A percentile compares a stretch with the other conserved stretches of the same genome.
Conservation (phyloP, 2,888 invertebrate genomes). For the Beris morrisii region DNA sequence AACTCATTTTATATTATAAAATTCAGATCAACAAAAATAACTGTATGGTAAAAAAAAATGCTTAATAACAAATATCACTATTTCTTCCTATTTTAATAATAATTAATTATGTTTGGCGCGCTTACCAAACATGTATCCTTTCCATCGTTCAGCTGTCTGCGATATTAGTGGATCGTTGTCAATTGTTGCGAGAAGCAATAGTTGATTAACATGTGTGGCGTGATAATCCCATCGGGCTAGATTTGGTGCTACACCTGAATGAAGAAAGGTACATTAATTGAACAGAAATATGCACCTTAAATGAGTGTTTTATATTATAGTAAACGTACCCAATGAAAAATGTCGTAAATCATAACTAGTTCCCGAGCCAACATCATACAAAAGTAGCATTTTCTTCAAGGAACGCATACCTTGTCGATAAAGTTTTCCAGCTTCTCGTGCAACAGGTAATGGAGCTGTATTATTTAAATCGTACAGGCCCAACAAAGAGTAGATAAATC, state of each 20-base stretch:
- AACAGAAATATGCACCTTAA: too few species aligned
- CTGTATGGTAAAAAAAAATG: background rate
- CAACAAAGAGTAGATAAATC: slow-evolving; percentile 95
- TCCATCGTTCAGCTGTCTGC: slow-evolving; percentile 88
- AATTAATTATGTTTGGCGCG: slow-evolving; percentile 87
- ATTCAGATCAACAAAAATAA: too few species aligned
- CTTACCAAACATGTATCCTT: slow-evolving; percentile 94
- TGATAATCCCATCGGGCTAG: slow-evolving; percentile 99
- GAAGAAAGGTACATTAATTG: background rate
- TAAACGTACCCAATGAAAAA: slow-evolving; percentile 69
- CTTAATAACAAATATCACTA: slow-evolving; percentile 10
- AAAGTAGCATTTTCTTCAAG: slow-evolving; percentile 80
- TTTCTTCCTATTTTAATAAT: slow-evolving; percentile 24
- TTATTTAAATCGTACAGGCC: slow-evolving; percentile 94
- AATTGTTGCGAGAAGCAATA: slow-evolving; percentile 83
- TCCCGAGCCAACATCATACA: slow-evolving; percentile 94
- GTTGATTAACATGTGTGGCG: slow-evolving; percentile 95
- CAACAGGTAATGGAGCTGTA: slow-evolving; percentile 70
- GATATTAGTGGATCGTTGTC: slow-evolving; percentile 80
- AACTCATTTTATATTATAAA: too few species aligned
- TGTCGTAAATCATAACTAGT: slow-evolving; percentile 96
- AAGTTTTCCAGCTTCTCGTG: slow-evolving; percentile 72
- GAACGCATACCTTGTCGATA: slow-evolving; percentile 85
- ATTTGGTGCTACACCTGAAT: slow-evolving; percentile 76
- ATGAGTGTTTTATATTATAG: too few species aligned